Conservation (phyloP, 2,113 vertebrate genomes). For the Piaya cayana region DNA sequence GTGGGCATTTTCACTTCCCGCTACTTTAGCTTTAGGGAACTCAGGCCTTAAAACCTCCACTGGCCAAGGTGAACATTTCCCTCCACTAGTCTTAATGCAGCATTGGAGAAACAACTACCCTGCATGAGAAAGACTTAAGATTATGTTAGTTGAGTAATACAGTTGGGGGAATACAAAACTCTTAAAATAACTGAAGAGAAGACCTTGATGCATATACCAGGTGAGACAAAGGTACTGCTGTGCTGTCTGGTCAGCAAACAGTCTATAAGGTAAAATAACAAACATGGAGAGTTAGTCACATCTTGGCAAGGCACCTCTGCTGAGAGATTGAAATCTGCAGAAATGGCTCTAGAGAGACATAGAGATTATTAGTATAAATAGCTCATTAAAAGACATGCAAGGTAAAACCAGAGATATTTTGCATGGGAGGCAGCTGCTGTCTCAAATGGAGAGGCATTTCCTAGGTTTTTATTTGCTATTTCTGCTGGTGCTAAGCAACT, state of each 20-base stretch:
- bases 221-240: not conserved
- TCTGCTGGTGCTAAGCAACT: conserved; percentile 54
- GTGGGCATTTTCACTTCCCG: not conserved
- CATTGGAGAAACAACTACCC: not conserved
- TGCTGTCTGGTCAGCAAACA: not conserved
- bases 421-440: not conserved
- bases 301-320: not conserved
- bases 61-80: not conserved
- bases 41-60: not conserved
- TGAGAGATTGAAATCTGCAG: not conserved
- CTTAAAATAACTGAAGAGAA: not conserved
- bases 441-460: not conserved
- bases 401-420: not conserved
- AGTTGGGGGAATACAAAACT: not conserved
- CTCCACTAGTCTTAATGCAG: not conserved
- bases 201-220: not conserved
- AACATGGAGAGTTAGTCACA: not conserved
- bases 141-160: not conserved
- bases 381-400: not conserved
- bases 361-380: not conserved
- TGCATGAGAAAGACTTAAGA: not conserved
- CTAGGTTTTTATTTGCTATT: conserved; percentile 5
- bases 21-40: not conserved
- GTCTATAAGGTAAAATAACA: not conserved
- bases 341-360: not conserved